phyloP scores from a whole-genome alignment of 2,797 vertebrate species.

The Peromyscus aztecus region DNA sequence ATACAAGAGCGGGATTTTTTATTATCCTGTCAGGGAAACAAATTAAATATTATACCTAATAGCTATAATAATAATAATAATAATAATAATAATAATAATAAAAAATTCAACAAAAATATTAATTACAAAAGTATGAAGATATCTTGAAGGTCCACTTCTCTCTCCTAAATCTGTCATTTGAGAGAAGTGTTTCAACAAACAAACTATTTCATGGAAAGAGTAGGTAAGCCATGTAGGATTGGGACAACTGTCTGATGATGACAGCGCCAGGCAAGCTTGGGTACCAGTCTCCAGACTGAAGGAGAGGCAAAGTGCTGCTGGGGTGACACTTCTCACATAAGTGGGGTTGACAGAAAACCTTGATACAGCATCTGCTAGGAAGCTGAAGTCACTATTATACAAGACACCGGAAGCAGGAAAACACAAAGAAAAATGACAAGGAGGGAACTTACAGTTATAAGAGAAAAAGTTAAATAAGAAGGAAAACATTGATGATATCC shows the following conservation, averaged over 20 bases:
- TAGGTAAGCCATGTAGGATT: background rate
- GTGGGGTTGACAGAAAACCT: no score
- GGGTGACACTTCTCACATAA: background rate
- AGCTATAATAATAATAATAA: background rate
- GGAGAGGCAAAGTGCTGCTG: background rate
- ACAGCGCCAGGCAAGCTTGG: background rate
- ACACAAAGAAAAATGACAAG: background rate
- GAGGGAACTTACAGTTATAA: background rate
- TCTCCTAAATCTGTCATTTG: background rate
- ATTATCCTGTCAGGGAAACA: background rate
- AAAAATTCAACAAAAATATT: background rate
- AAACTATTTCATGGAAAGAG: background rate
- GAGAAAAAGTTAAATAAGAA: slow-evolving; percentile 41
- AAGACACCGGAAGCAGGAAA: background rate
- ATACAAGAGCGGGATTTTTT: background rate
- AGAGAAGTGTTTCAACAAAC: background rate
- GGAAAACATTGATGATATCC: background rate
- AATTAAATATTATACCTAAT: background rate
- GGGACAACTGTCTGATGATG: background rate
- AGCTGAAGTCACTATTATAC: background rate
- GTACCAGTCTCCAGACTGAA: background rate
- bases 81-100: background rate
- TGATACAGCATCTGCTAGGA: background rate
- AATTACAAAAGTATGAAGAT: background rate
- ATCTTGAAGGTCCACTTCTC: slow-evolving; percentile 21